Conservation (phyloP, 2,888 invertebrate genomes). For the Andrena flavipes region DNA sequence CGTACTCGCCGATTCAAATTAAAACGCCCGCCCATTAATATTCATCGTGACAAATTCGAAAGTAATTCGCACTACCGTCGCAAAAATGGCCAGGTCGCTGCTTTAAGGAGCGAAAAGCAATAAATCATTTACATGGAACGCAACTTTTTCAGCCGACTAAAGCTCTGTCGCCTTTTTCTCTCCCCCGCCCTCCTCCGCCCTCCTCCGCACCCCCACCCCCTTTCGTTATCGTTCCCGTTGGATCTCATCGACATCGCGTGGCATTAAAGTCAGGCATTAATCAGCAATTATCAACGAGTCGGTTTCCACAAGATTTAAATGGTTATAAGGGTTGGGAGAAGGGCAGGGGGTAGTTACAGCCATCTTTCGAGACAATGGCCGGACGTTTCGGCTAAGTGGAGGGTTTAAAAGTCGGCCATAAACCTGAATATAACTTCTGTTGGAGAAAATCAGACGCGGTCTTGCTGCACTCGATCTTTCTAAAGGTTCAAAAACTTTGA, state of each 20-base stretch:
- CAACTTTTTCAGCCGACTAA: slow-evolving; percentile 18
- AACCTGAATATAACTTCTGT: slow-evolving; percentile 14
- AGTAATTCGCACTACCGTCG: slow-evolving; percentile 25
- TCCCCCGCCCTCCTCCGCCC: not conserved
- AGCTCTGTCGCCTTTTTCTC: not conserved
- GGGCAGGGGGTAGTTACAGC: not conserved
- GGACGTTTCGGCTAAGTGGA: not conserved
- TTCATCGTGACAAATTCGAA: slow-evolving; percentile 32
- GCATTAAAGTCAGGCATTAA: slow-evolving; percentile 16
- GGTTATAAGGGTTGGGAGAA: not conserved
- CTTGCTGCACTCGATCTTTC: slow-evolving; percentile 11
- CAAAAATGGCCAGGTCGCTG: slow-evolving; percentile 38
- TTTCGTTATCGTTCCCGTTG: slow-evolving; percentile 3
- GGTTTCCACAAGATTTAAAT: not conserved
- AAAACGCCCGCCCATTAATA: slow-evolving; percentile 37
- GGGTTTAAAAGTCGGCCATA: slow-evolving; percentile 27
- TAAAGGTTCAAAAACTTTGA: slow-evolving; percentile 1
- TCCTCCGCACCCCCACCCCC: no score
- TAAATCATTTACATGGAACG: slow-evolving; percentile 38
- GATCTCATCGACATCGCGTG: slow-evolving; percentile 20
- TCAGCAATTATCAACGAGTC: slow-evolving; percentile 13
- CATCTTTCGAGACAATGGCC: slow-evolving; percentile 1
- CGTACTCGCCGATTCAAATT: not conserved
- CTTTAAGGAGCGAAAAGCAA: slow-evolving; percentile 33
- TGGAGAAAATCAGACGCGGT: not conserved